Evolutionary conservation across 2,797 vertebrate species (phyloP).

Genomic region (Poliocrania exsul): DNA sequence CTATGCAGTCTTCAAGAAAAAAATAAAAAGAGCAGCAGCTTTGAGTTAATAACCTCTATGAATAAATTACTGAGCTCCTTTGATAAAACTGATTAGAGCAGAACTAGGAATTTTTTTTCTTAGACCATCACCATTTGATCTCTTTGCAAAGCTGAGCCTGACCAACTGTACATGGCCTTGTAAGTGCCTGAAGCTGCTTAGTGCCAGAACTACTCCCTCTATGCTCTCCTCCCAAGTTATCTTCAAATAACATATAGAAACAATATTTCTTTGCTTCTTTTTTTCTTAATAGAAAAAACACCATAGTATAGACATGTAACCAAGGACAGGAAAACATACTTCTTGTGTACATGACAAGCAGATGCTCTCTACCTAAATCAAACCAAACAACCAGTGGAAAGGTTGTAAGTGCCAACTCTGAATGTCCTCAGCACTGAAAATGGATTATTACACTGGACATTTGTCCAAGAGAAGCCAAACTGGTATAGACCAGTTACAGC

Average conservation of each 20-base stretch:
- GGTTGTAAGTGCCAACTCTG: neutral
- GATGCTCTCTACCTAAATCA: neutral
- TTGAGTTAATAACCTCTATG: neutral
- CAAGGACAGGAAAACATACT: neutral
- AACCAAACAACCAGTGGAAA: neutral
- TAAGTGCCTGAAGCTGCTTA: neutral
- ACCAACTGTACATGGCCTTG: neutral
- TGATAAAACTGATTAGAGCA: neutral
- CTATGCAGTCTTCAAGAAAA: neutral
- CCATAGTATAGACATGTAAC: neutral
- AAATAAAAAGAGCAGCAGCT: neutral
- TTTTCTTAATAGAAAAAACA: neutral
- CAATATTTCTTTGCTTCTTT: neutral
- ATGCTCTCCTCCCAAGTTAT: accelerated
- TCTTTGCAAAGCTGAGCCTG: neutral
- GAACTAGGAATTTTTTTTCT: neutral
- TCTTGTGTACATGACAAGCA: neutral
- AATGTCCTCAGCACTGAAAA: neutral
- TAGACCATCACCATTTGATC: neutral
- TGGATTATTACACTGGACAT: neutral
- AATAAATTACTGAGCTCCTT: constrained; percentile 15
- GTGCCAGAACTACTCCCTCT: neutral
- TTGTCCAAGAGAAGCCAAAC: neutral
- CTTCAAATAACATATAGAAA: neutral
- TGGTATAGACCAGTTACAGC: neutral